Conservation (phyloP, 2,797 vertebrate species). For the Moxostoma hubbsi region DNA sequence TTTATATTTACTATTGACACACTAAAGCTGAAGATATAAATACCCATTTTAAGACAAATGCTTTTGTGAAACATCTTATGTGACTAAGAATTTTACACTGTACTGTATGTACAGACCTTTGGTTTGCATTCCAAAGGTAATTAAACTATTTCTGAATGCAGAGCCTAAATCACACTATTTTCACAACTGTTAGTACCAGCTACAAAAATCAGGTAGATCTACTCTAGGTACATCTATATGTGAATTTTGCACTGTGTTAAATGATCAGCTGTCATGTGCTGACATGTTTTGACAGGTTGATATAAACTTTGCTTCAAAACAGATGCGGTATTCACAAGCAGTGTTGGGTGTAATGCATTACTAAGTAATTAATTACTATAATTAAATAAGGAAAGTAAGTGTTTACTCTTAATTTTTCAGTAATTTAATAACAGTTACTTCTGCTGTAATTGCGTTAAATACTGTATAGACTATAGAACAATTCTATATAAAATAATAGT, state of each 20-base stretch:
- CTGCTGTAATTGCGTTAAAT: too few relatives aligned
- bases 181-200: neutral
- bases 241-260: constrained; percentile 24
- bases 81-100: neutral
- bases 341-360: neutral
- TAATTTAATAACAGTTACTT: too few relatives aligned
- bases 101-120: too few relatives aligned
- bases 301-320: constrained; percentile 14
- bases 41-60: too few relatives aligned
- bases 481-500: too few relatives aligned
- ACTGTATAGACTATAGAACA: too few relatives aligned
- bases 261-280: constrained; percentile 4
- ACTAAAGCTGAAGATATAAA: too few relatives aligned
- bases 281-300: constrained; percentile 11
- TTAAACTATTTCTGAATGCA: neutral
- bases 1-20: too few relatives aligned
- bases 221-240: neutral
- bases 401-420: too few relatives aligned
- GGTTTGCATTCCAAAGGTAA: neutral
- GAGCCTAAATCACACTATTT: too few relatives aligned
- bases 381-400: too few relatives aligned
- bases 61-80: too few relatives aligned
- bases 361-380: neutral
- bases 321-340: neutral
- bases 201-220: neutral